Conservation (phyloP, 2,888 invertebrate species). For the Leptura quadrifasciata region DNA sequence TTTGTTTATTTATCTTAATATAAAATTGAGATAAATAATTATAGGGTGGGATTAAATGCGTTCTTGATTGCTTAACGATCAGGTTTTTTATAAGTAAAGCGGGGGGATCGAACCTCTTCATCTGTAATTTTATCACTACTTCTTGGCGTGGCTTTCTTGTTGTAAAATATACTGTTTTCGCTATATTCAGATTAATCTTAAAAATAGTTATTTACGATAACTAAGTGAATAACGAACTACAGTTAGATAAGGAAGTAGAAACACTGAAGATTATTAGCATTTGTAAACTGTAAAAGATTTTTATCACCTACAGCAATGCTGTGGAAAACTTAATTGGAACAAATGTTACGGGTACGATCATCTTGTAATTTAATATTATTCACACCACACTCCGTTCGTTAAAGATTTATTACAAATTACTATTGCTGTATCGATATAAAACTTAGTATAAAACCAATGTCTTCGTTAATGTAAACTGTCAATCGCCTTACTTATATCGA, state of each 20-base stretch:
- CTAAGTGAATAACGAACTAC: background rate
- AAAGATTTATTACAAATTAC: background rate
- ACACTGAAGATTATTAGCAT: background rate
- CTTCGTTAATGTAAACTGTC: background rate
- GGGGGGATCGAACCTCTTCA: too few relatives aligned
- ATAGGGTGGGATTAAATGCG: too few relatives aligned
- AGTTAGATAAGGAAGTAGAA: conserved; percentile 4
- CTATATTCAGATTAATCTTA: background rate
- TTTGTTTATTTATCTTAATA: too few relatives aligned
- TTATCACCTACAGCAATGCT: conserved; percentile 7
- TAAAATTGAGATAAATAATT: too few relatives aligned
- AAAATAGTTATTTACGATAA: conserved; percentile 1
- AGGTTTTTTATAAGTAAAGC: too few relatives aligned
- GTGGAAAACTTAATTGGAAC: background rate
- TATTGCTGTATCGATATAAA: background rate
- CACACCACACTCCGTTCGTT: background rate
- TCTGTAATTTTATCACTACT: background rate
- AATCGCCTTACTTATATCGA: background rate
- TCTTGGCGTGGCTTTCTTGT: background rate
- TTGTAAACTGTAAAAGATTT: conserved; percentile 4
- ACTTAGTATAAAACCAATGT: background rate
- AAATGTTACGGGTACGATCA: background rate
- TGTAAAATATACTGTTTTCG: background rate
- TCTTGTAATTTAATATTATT: conserved; percentile 3
- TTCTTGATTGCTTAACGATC: too few relatives aligned